These are phyloP conservation scores for Ephydatia muelleri DNA, from an alignment of 37 sponge, comb jelly and placozoan species.

Conservation along the genomic window DNA sequence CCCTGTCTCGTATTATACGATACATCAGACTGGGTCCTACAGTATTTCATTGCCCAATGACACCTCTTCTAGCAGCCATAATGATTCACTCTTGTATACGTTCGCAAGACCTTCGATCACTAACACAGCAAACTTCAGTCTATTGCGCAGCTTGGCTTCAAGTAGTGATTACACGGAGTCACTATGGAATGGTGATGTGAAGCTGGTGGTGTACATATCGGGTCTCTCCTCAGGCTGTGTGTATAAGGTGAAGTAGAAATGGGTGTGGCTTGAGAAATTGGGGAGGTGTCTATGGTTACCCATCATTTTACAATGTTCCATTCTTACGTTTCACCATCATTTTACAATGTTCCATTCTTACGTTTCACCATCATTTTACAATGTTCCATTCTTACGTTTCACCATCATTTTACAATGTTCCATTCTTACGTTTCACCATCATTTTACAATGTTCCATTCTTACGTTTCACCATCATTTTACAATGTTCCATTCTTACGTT, in stretches of 20 bases:
- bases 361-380: not conserved
- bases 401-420: not conserved
- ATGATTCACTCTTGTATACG: not conserved
- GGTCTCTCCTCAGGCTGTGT: constrained; percentile 7
- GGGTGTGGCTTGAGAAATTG: not conserved
- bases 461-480: not conserved
- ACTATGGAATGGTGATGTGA: constrained; percentile 67
- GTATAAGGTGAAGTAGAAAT: constrained; percentile 22
- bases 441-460: not conserved
- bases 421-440: not conserved
- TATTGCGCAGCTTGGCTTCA: not conserved
- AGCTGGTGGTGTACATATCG: constrained; percentile 45
- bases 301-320: not conserved
- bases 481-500: not conserved
- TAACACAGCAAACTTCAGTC: constrained; percentile 31
- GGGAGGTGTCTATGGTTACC: constrained; percentile 4
- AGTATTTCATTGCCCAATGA: not conserved
- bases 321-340: not conserved
- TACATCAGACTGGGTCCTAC: not conserved
- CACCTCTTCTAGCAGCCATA: not conserved
- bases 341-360: not conserved
- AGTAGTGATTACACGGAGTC: constrained; percentile 36
- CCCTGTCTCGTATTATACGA: constrained; percentile 22
- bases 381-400: not conserved
- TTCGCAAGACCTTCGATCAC: constrained; percentile 32